Evolutionary conservation across 2,113 vertebrate genomes (phyloP).

Genomic region (Buteo buteo): DNA sequence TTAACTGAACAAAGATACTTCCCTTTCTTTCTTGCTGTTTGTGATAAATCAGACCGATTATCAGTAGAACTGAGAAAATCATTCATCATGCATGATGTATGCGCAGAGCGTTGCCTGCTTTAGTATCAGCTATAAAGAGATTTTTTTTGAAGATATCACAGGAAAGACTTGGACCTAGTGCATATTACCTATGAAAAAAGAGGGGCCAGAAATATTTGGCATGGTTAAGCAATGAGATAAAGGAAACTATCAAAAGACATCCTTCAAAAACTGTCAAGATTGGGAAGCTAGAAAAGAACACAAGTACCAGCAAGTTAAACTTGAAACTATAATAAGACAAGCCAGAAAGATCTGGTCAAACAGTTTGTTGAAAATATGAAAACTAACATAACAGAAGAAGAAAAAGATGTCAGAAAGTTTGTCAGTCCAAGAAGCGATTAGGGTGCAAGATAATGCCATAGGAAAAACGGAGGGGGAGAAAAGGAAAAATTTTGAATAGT

Average conservation of each 20-base stretch:
- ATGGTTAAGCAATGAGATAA: constrained; percentile 11
- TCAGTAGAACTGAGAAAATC: background rate
- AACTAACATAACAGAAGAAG: background rate
- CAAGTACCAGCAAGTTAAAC: constrained; percentile 2
- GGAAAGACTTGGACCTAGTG: background rate
- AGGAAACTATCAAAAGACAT: background rate
- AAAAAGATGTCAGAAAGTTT: background rate
- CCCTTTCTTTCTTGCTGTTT: background rate
- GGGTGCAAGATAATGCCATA: background rate
- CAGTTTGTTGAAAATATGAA: background rate
- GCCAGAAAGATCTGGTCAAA: background rate
- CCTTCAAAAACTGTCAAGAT: constrained; percentile 15
- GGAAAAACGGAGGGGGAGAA: background rate
- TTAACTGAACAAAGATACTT: background rate
- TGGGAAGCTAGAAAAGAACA: background rate
- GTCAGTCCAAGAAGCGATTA: background rate
- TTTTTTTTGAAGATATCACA: background rate
- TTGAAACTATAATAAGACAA: background rate
- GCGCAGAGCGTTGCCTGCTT: rapidly evolving
- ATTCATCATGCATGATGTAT: rapidly evolving
- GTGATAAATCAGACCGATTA: background rate
- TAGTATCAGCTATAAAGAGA: background rate
- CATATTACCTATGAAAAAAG: background rate
- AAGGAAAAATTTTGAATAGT: background rate
- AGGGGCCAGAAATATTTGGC: constrained; percentile 16